These are phyloP conservation scores for Chrysochloris asiatica DNA, from an alignment of 2,113 vertebrate species.

Conservation along the genomic window DNA sequence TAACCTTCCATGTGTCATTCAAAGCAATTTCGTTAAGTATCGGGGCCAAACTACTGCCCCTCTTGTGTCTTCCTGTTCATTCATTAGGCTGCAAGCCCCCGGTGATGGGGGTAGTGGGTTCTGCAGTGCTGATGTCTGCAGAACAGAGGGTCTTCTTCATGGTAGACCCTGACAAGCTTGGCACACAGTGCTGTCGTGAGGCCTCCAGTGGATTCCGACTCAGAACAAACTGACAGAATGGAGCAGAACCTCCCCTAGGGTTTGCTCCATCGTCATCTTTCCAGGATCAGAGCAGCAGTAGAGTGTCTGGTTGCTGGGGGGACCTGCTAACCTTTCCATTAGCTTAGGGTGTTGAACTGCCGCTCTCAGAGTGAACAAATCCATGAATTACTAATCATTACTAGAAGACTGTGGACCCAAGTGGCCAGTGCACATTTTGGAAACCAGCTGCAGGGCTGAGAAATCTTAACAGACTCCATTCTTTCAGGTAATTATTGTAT, in stretches of 20 bases:
- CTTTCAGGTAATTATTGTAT: background rate
- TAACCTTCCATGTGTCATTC: constrained; percentile 12
- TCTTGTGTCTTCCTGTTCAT: background rate
- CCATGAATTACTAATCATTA: background rate
- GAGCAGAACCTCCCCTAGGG: background rate
- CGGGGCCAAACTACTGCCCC: background rate
- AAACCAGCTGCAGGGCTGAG: background rate
- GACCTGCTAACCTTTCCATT: background rate
- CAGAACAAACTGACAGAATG: background rate
- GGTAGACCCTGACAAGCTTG: background rate
- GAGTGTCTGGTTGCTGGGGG: too few species aligned
- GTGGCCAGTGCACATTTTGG: background rate
- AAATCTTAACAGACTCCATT: background rate
- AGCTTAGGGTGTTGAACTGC: too few species aligned
- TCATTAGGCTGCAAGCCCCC: background rate
- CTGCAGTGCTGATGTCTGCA: background rate
- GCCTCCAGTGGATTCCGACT: background rate
- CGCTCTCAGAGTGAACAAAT: background rate
- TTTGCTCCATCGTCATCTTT: background rate
- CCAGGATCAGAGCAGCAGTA: background rate
- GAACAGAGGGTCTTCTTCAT: too few species aligned
- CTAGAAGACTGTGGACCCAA: background rate
- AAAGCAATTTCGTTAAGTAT: constrained; percentile 19
- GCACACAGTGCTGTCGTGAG: background rate
- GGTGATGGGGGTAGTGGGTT: background rate